A percentile compares a stretch with the other conserved stretches of the same genome.
phyloP scores from a whole-genome alignment of 2,113 vertebrate species.

The Apodemus sylvaticus region DNA sequence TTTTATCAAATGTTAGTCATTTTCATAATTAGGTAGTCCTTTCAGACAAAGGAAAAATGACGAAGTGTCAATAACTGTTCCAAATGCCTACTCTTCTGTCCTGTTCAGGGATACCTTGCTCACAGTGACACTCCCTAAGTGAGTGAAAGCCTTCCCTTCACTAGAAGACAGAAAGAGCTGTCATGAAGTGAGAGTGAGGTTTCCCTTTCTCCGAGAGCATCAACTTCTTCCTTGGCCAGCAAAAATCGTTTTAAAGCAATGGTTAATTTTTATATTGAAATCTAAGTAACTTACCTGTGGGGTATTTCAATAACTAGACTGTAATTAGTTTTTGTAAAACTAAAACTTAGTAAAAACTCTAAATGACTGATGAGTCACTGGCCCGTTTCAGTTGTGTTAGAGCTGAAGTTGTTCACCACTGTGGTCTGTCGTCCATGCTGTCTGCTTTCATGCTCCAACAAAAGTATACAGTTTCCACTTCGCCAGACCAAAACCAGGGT shows the following conservation, averaged over 20 bases:
- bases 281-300: neutral
- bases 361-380: neutral
- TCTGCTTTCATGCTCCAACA: neutral
- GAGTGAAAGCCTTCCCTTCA: neutral
- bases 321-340: slow-evolving; percentile 10
- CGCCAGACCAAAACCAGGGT: neutral
- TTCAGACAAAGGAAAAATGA: neutral
- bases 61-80: neutral
- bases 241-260: slow-evolving; percentile 4
- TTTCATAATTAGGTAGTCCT: neutral
- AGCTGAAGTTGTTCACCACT: neutral
- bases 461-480: neutral
- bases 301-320: neutral
- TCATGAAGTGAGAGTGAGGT: neutral
- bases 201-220: neutral
- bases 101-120: neutral
- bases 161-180: neutral
- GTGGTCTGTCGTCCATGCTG: neutral
- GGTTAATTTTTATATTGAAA: neutral
- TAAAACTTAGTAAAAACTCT: neutral
- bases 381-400: neutral
- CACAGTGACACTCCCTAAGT: neutral
- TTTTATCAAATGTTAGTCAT: neutral
- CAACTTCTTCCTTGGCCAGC: neutral
- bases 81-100: neutral